Base-by-base conservation (phyloP, 2,888 invertebrate genomes). In the Drosophila quasianomalipes region DNA sequence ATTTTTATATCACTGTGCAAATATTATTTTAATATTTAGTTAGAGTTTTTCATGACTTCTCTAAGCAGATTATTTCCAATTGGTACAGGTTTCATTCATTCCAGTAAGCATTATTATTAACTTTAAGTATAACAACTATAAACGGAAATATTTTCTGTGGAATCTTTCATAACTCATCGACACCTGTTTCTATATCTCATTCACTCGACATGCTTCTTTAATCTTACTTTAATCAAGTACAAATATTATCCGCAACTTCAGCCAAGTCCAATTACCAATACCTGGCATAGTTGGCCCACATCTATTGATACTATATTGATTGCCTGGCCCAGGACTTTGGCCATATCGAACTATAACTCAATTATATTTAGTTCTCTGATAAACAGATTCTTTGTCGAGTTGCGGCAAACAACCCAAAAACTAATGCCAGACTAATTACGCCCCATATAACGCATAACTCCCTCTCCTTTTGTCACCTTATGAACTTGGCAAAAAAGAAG, bases 391-490 rank as follows among this genome's bases (percentile, higher is more conserved):
- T 10, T 22, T 57, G 35, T 6, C 35, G 37, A 37, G 19, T 30
- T 16, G 22, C 6, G 31, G 22, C 33, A 44, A n/a, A 35, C 31
- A 69, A 35, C 57, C 54, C 28, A 37, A 57, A 58, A 70, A 64
- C 59, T 64, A 60, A 57, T 71, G 16, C 16, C 28, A 39, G n/a
- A 60, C 79, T 76, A 76, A 76, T 76, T 76, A 79, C 47, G 44
- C 35, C 44, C 53, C 61, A 44, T 33, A 22, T 22, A 22, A 68
- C 53, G 72, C 51, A 63, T 39, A 59, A 69, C 54, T 63, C 61
- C n/a, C 5, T 7, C 16, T 59, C 41, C 4, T n/a, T 28, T 49
- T 47, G 53, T 9, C 57, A 77, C 57, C 65, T 65, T 64, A 53
- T 53, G 73, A 41, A 49, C 44, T 51, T 57, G n/a, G 19, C 26